Base-by-base conservation (phyloP, 2,888 invertebrate genomes). In the Allophyes oxyacanthae region DNA sequence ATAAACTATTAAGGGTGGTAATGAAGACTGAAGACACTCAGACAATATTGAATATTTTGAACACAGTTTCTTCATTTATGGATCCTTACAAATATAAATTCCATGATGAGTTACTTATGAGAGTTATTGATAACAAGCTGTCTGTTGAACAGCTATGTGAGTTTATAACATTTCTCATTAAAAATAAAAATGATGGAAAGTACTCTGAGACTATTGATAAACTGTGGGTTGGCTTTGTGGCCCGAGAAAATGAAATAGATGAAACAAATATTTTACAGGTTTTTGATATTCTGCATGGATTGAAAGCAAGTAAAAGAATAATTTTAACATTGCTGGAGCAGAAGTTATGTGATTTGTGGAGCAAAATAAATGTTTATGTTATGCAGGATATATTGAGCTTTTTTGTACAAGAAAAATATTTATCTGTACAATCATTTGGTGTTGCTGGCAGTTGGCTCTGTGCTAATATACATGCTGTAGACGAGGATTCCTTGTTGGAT, bases 181-280 rank as follows among this genome's bases (percentile, higher is more conserved):
- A 85, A 46, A 94, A 95, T 74, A 93, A 85, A 72, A 59, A 84
- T 41, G 91, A 94, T 63, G 75, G 84, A 4, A 92, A 88, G 60
- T 95, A 95, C 81, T 86, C 90, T 25, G 91, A 94, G 20, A 92
- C 92, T 7, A 91, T 95, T 55, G 96, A 97, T 71, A 95, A 95
- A 78, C 83, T 96, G 34, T 97, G 96, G 96, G 90, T 95, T 56
- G 96, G 96, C 8, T 94, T 97, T 72, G 85, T 94, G 14, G 95
- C 94, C 59, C 94, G 92, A 52, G 94, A 95, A 70, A 80, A 89
- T 32, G 94, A 95, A 26, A 95, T 97, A 36, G 87, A 94, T 82
- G 94, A 94, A 55, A 85, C 84, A 8, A 95, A 96, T 79, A 91
- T 96, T 56, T 88, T 94, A 1, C 79, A 92, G 26, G 85, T 96